Base-by-base conservation (phyloP, 92 coral and sea anemone genomes). In the Epizoanthus scotinus region DNA sequence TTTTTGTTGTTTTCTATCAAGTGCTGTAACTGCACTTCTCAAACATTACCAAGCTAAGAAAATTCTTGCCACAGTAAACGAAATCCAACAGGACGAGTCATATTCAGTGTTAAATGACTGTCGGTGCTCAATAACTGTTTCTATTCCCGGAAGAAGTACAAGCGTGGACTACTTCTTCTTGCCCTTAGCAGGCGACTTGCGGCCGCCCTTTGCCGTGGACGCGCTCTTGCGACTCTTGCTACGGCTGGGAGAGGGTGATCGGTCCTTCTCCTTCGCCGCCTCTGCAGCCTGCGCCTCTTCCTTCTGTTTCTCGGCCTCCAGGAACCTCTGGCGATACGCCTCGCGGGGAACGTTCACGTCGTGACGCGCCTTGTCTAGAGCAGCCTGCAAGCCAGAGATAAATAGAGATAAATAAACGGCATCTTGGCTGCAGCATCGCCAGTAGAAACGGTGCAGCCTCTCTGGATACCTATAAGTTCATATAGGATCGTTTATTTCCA, bases 321-420 rank as follows among this genome's bases (percentile, higher is more conserved):
- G 73, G 84, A 96, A 96, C 66, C 89, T 96, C 79, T 96, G 99
- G 73, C 99, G 79, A 88, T 96, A 96, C 8, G 90, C 90, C 67
- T 96, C 99, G 40, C 98, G 92, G 57, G 94, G 84, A 50, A 84
- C 89, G 71, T 90, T 96, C 26, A 96, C 78, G 47, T 96, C 98
- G 63, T 90, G 90, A 4, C 99, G 94, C 8, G 92, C 94, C 63
- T 96, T 91, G 86, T 96, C 99, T 40, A 94, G 87, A 26, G 95
- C 90, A 50, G 97, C 99, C 99, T 94, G 79, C 21, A 61, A 38
- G n/a, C 40, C 40, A 34, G 3, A 67, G 29, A 24, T 7, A 72
- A 44, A 34, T 34, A 34, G 40, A 34, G 6, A 34, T 31, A 34
- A 34, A 34, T 34, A 34, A 3, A n/a, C n/a, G n/a, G 5, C 40